Conservation (phyloP, 92 coral and sea anemone genomes). For the Phymanthus crucifer region DNA sequence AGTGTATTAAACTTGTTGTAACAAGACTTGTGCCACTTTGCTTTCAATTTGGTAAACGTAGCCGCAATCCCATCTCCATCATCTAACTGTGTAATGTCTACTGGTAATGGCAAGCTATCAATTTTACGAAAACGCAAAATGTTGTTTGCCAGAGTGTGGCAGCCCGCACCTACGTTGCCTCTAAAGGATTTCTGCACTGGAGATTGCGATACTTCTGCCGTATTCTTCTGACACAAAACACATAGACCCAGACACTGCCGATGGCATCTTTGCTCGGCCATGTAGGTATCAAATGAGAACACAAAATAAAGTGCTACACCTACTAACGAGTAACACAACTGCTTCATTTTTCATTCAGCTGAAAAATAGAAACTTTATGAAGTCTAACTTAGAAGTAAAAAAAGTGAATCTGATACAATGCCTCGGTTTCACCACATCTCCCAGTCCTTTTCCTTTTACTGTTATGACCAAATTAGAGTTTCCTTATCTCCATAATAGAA, state of each 20-base stretch:
- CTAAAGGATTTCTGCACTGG: conserved; percentile 10
- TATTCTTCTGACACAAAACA: conserved; percentile 39
- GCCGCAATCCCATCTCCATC: conserved; percentile 47
- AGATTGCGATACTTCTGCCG: conserved; percentile 35
- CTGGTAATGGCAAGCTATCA: conserved; percentile 27
- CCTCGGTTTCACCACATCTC: neutral
- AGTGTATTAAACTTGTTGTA: conserved; percentile 49
- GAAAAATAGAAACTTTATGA: neutral
- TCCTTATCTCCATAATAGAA: conserved; percentile 1
- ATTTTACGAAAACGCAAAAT: conserved; percentile 42
- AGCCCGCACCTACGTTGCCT: conserved; percentile 37
- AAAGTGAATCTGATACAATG: neutral
- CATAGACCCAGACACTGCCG: conserved; percentile 27
- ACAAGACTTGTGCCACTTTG: conserved; percentile 61
- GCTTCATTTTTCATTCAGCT: neutral
- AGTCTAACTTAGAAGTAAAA: neutral
- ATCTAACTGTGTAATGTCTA: conserved; percentile 42
- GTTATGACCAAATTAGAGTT: conserved; percentile 1
- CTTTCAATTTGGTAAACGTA: conserved; percentile 39
- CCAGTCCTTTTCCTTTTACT: neutral
- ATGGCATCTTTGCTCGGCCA: neutral
- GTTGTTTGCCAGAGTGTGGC: conserved; percentile 39
- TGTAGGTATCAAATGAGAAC: neutral
- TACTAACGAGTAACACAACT: neutral
- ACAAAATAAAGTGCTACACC: neutral